A percentile compares a stretch with the other conserved stretches of the same genome.
Evolutionary conservation across 2,888 invertebrate genomes (phyloP).

Genomic region (Melikaiella ostensackeni): DNA sequence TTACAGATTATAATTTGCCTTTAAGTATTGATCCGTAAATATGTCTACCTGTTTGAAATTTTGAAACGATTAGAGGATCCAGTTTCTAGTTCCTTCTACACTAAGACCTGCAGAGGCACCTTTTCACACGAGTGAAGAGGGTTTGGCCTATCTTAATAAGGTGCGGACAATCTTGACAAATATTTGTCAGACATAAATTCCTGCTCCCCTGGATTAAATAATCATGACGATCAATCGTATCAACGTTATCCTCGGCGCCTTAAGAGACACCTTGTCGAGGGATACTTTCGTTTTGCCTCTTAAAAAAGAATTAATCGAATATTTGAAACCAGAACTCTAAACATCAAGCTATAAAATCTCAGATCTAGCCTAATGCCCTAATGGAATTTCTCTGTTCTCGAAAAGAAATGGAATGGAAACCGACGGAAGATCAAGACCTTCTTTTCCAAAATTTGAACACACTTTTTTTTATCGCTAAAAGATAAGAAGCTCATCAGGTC

Average conservation of each 20-base stretch:
- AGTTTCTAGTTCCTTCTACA: constrained; percentile 10
- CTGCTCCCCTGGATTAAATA: constrained; percentile 30
- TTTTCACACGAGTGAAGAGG: constrained; percentile 22
- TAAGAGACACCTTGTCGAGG: constrained; percentile 31
- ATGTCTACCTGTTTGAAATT: constrained; percentile 23
- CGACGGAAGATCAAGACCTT: background rate
- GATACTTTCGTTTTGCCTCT: constrained; percentile 25
- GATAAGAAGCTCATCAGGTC: constrained; percentile 21
- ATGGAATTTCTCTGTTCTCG: constrained; percentile 32
- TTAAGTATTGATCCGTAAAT: constrained; percentile 24
- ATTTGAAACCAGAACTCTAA: constrained; percentile 17
- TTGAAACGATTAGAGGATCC: constrained; percentile 10
- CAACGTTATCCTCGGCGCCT: constrained; percentile 33
- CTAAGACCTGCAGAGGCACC: constrained; percentile 17
- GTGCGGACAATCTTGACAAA: constrained; percentile 41
- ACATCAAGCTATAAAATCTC: constrained; percentile 5
- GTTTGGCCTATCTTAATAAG: constrained; percentile 37
- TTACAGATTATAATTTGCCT: constrained; percentile 15
- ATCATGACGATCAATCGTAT: constrained; percentile 39
- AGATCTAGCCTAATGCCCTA: background rate
- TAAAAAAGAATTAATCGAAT: constrained; percentile 32
- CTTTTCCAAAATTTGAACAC: constrained; percentile 24
- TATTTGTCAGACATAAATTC: constrained; percentile 38
- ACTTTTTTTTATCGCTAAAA: constrained; percentile 12
- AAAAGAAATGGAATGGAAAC: constrained; percentile 27